Base-by-base conservation (phyloP, 2,888 invertebrate species). In the Lithophane semibrunnea region DNA sequence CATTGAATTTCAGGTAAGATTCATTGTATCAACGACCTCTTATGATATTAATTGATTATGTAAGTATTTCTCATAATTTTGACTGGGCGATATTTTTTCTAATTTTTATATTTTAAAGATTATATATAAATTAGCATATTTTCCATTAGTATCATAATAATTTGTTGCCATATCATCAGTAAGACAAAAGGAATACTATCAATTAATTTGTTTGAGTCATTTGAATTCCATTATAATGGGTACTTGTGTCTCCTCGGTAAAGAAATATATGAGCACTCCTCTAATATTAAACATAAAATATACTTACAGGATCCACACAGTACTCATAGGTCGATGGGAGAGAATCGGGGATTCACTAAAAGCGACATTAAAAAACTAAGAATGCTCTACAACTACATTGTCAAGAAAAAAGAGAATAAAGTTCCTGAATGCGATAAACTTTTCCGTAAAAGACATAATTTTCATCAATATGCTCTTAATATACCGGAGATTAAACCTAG, bases 331-430 rank as follows among this genome's bases (percentile, higher is more conserved):
- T 42, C 16, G 16, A 58, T 88, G 13, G 88, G 88, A 2, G 85
- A 88, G 47, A 75, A 77, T 12, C 84, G 86, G 9, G 85, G 82
- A 0, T 90, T 94, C 5, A 92, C 92, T 68, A 64, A 75, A 18
- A 82, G 18, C 9, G 95, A 95, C 72, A 84, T 94, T 47, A 77
- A 83, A 65, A 95, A 95, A 91, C 90, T 95, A 77, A 88, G 88
- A 84, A 92, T 93, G 92, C 84, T 95, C 0, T 95, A 95, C 72
- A 93, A 92, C 67, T 92, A 87, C 29, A 92, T 94, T 13, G 85
- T 89, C 4, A 90, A 82, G 72, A 90, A 91, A 61, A 87, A 85
- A 61, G 56, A 77, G 37, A 75, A 83, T 2, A 87, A 88, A 73
- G 79, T 87, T 13, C 83, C 90, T 21, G 90, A 91, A 70, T 95